phyloP scores from a whole-genome alignment of 2,113 vertebrate genomes.

The human region DNA sequence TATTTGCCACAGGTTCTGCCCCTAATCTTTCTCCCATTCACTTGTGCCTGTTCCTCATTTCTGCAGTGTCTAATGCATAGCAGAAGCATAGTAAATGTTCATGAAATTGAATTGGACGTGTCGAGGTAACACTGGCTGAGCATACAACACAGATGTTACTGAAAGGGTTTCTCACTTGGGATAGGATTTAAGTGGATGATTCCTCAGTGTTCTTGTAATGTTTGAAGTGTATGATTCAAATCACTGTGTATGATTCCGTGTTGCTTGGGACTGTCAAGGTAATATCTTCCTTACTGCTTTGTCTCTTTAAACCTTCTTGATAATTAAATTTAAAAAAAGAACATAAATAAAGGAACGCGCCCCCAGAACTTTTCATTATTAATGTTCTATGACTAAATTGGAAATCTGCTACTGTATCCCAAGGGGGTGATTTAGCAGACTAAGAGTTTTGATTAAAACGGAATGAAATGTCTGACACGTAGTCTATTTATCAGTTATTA shows the following conservation, averaged over 20 bases:
- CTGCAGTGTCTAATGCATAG: not conserved
- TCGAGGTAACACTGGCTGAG: not conserved
- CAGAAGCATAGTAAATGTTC: not conserved
- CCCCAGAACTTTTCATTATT: conserved; percentile 86
- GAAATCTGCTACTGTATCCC: conserved; percentile 85
- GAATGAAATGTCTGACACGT: conserved; percentile 86
- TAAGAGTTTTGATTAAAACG: conserved; percentile 88
- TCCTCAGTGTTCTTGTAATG: not conserved
- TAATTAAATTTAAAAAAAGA: conserved; percentile 72
- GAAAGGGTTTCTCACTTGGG: not conserved
- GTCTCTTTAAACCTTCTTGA: conserved; percentile 78
- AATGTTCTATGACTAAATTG: conserved; percentile 87
- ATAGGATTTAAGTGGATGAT: not conserved
- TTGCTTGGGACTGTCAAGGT: conserved; percentile 44
- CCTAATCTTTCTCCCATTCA: not conserved
- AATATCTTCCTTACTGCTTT: conserved; percentile 51
- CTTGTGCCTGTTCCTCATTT: not conserved
- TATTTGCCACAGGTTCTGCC: not conserved
- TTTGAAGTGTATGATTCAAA: not conserved
- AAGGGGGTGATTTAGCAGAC: conserved; percentile 86
- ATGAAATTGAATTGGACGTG: not conserved
- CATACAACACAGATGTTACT: not conserved
- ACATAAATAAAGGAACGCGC: conserved; percentile 77
- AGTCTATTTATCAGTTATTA: conserved; percentile 89
- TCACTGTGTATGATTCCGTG: conserved; percentile 29